These are phyloP conservation scores for Columba livia DNA, from an alignment of 2,113 vertebrate species.

Conservation along the genomic window DNA sequence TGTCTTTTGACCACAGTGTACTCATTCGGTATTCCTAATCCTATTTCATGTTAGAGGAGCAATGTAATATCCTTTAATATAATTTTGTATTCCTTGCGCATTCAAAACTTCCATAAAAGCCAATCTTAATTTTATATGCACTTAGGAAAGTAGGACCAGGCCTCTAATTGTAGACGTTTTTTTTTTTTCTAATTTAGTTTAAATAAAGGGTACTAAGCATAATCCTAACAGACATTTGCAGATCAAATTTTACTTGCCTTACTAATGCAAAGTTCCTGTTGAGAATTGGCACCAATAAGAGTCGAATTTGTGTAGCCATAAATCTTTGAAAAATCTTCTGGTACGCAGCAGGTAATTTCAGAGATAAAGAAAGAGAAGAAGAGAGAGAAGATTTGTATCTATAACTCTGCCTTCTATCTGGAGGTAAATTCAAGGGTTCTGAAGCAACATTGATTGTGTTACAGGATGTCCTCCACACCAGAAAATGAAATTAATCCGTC, in stretches of 20 bases:
- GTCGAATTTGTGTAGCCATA: neutral
- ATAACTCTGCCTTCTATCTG: neutral
- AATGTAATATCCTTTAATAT: neutral
- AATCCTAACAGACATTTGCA: neutral
- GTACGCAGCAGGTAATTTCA: conserved; percentile 19
- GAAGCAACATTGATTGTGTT: conserved; percentile 1
- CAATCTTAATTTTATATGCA: neutral
- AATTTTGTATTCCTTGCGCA: neutral
- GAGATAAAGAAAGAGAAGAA: neutral
- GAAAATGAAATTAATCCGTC: conserved; percentile 49
- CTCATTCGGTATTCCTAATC: neutral
- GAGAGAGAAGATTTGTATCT: neutral
- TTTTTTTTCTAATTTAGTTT: neutral
- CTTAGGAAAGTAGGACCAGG: neutral
- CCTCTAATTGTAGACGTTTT: neutral
- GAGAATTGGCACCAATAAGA: neutral
- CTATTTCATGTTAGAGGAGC: neutral
- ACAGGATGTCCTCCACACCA: conserved; percentile 7
- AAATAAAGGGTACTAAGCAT: neutral
- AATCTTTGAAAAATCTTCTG: conserved; percentile 8
- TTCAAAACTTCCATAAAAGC: neutral
- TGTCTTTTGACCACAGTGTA: neutral
- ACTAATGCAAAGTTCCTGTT: neutral
- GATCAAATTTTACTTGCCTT: neutral
- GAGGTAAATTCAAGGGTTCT: conserved; percentile 47